Conservation (phyloP, 2,888 invertebrate genomes). For the Sphinx pinastri region DNA sequence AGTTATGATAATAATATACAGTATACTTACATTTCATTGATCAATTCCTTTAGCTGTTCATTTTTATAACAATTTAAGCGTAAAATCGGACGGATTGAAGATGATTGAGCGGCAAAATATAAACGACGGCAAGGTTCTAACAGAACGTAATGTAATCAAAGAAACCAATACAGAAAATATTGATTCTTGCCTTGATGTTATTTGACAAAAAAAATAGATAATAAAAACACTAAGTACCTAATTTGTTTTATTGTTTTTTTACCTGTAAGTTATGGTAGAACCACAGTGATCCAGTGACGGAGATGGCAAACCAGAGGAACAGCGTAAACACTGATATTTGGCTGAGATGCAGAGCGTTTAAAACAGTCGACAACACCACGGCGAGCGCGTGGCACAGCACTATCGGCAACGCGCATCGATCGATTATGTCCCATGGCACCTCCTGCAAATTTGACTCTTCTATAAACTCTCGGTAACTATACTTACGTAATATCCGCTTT, state of each 20-base stretch:
- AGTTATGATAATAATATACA: neutral
- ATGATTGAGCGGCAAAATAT: neutral
- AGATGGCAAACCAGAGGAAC: slow-evolving; percentile 90
- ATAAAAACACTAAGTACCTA: neutral
- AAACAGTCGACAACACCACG: slow-evolving; percentile 88
- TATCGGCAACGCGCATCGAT: slow-evolving; percentile 90
- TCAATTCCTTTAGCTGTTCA: neutral
- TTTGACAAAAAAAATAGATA: too few species aligned
- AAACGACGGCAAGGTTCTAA: neutral
- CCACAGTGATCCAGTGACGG: slow-evolving; percentile 89
- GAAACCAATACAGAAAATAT: slow-evolving; percentile 1
- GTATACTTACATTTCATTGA: neutral
- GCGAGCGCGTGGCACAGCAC: slow-evolving; percentile 92
- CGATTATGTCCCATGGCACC: slow-evolving; percentile 89
- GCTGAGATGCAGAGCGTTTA: slow-evolving; percentile 89
- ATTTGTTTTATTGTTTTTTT: slow-evolving; percentile 32
- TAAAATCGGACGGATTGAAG: neutral
- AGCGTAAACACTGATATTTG: slow-evolving; percentile 90
- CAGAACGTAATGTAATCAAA: slow-evolving; percentile 1
- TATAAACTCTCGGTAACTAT: neutral
- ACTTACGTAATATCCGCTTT: neutral
- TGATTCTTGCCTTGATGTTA: neutral
- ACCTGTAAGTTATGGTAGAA: slow-evolving; percentile 95
- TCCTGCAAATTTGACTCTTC: slow-evolving; percentile 65
- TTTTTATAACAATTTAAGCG: slow-evolving; percentile 5